These are phyloP conservation scores for Amiota communis DNA, from an alignment of 2,888 invertebrate species.

Conservation along the genomic window DNA sequence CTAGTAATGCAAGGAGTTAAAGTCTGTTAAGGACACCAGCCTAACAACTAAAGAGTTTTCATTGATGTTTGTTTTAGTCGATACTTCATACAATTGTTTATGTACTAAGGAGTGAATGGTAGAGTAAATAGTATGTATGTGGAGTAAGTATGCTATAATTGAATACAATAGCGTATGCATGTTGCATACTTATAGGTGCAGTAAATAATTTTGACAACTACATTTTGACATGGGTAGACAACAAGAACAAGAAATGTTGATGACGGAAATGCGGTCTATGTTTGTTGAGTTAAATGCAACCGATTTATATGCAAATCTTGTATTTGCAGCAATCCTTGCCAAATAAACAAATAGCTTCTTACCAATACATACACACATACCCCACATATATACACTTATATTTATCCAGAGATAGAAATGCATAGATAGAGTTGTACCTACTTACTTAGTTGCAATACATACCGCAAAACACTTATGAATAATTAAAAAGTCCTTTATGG, in stretches of 20 bases:
- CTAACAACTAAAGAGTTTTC: too few relatives aligned
- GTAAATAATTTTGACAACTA: constrained; percentile 35
- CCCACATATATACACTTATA: background rate
- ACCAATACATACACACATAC: background rate
- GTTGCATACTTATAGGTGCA: background rate
- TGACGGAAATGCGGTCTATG: constrained; percentile 18
- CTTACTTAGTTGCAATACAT: background rate
- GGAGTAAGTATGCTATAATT: background rate
- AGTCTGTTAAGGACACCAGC: too few relatives aligned
- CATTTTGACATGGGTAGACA: background rate
- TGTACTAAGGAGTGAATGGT: background rate
- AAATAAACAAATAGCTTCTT: constrained; percentile 5
- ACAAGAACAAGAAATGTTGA: background rate
- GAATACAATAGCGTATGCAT: background rate
- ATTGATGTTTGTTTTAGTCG: too few relatives aligned
- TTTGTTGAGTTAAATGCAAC: background rate
- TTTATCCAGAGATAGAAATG: background rate
- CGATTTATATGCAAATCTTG: background rate
- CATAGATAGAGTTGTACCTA: background rate
- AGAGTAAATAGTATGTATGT: background rate
- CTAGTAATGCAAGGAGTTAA: too few relatives aligned
- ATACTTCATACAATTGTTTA: background rate
- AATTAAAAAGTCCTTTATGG: constrained; percentile 53
- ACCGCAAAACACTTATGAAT: constrained; percentile 52
- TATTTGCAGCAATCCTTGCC: background rate